These are phyloP conservation scores for Agonum fuliginosum DNA, from an alignment of 2,888 invertebrate genomes.

Conservation along the genomic window DNA sequence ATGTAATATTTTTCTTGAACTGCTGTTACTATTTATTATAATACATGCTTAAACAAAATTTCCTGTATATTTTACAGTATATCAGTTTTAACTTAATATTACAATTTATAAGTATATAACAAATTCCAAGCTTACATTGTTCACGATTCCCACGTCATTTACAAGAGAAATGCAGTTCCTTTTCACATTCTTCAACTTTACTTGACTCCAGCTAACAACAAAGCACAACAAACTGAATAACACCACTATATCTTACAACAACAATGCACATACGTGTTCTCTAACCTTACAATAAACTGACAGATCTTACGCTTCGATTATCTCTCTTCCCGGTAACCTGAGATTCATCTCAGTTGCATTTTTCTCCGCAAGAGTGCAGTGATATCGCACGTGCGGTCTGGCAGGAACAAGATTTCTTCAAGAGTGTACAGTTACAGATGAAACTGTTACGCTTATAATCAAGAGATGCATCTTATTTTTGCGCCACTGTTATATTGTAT, in stretches of 20 bases:
- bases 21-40: too few relatives aligned
- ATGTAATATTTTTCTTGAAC: too few relatives aligned
- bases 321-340: neutral
- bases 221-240: neutral
- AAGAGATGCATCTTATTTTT: conserved; percentile 10
- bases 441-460: neutral
- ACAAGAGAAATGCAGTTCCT: neutral
- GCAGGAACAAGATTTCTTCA: too few relatives aligned
- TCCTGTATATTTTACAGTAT: too few relatives aligned
- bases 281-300: neutral
- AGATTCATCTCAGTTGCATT: neutral
- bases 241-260: neutral
- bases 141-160: neutral
- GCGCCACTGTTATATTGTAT: neutral
- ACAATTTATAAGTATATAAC: too few relatives aligned
- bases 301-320: conserved; percentile 2
- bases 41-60: too few relatives aligned
- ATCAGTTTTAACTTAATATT: too few relatives aligned
- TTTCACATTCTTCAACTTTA: neutral
- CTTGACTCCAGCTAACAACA: neutral
- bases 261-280: neutral
- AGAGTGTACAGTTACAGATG: conserved; percentile 9
- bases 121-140: neutral
- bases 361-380: neutral
- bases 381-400: neutral